Percentiles rank a stretch among this genome's conserved stretches.
Conservation (phyloP, 2,888 invertebrate species). For the Deilephila elpenor region DNA sequence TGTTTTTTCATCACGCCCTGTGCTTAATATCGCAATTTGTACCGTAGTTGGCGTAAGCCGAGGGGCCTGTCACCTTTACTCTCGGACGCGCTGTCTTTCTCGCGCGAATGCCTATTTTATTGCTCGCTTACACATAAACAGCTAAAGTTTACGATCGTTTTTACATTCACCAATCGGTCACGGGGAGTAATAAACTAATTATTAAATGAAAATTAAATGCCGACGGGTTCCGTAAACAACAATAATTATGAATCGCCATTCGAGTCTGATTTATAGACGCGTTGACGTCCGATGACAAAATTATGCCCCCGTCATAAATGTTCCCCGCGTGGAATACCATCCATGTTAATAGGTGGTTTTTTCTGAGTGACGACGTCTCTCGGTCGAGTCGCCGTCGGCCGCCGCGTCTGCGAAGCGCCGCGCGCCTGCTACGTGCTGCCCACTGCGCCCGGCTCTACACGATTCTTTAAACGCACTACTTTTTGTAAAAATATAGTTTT, state of each 20-base stretch:
- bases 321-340: slow-evolving; percentile 61
- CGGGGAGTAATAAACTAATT: slow-evolving; percentile 62
- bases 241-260: slow-evolving; percentile 59
- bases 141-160: slow-evolving; percentile 66
- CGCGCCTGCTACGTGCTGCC: neutral
- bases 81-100: slow-evolving; percentile 70
- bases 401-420: slow-evolving; percentile 2
- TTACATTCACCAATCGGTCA: slow-evolving; percentile 63
- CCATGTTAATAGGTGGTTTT: slow-evolving; percentile 64
- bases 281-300: slow-evolving; percentile 64
- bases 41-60: slow-evolving; percentile 82
- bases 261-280: slow-evolving; percentile 57
- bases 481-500: slow-evolving; percentile 13
- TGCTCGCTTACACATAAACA: slow-evolving; percentile 72
- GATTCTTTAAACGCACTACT: slow-evolving; percentile 4
- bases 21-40: slow-evolving; percentile 85
- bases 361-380: slow-evolving; percentile 54
- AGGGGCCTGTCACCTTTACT: slow-evolving; percentile 79
- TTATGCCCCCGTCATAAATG: slow-evolving; percentile 68
- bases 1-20: slow-evolving; percentile 85
- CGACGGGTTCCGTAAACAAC: slow-evolving; percentile 51
- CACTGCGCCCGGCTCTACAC: neutral
- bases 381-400: slow-evolving; percentile 36
- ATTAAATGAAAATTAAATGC: slow-evolving; percentile 62
- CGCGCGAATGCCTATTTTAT: slow-evolving; percentile 72